Conservation (phyloP, 1,140 invertebrate species). For the Microplitis mediator region DNA sequence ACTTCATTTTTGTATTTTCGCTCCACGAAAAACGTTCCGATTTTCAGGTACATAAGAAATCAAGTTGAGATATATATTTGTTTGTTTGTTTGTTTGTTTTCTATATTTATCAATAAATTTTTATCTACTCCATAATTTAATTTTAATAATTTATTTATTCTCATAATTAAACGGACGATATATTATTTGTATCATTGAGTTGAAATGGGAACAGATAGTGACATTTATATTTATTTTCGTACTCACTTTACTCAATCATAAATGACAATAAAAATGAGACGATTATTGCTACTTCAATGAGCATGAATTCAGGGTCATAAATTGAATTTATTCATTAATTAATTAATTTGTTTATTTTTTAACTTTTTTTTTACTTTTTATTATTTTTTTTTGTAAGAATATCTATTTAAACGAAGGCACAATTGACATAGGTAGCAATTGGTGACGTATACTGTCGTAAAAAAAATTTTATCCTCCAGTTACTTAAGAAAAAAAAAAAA, state of each 20-base stretch:
- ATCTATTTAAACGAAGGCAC: constrained; percentile 51
- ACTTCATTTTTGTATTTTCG: too few species aligned
- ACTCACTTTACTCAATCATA: not conserved
- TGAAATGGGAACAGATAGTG: not conserved
- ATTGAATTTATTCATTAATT: constrained; percentile 25
- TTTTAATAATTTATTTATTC: constrained; percentile 5
- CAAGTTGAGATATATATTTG: not conserved
- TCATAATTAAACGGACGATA: constrained; percentile 4
- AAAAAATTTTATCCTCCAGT: constrained; percentile 17
- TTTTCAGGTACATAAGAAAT: too few species aligned
- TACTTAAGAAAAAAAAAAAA: constrained; percentile 39
- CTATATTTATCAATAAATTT: not conserved
- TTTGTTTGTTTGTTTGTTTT: not conserved
- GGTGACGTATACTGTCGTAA: constrained; percentile 37
- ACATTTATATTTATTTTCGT: not conserved
- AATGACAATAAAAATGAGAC: not conserved
- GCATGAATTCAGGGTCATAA: constrained; percentile 31
- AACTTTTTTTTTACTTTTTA: not conserved
- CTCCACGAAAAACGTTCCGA: too few species aligned
- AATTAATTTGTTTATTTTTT: too few species aligned
- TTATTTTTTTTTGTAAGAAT: constrained; percentile 25
- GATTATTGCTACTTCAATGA: constrained; percentile 9
- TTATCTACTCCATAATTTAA: not conserved
- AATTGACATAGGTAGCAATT: constrained; percentile 47
- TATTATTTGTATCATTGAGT: constrained; percentile 12